Evolutionary conservation across 2,888 invertebrate genomes (phyloP).

Genomic region (Heteropelma amictum): DNA sequence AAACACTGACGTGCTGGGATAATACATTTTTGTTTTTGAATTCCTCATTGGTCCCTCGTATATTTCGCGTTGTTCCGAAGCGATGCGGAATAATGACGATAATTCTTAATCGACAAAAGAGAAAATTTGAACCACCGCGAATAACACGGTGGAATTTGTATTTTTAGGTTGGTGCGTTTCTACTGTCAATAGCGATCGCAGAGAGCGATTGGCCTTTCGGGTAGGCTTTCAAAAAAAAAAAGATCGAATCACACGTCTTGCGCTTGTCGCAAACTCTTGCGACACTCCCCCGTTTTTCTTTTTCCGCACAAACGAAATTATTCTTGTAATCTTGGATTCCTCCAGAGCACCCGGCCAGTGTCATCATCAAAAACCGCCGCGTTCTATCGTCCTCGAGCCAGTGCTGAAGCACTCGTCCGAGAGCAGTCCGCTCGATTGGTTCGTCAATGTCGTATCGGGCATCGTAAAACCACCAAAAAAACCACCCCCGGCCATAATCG

Average conservation of each 20-base stretch:
- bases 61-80: too few species aligned
- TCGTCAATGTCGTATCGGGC: conserved; percentile 54
- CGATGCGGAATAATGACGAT: too few species aligned
- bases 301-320: background rate
- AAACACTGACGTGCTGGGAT: too few species aligned
- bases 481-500: conserved; percentile 58
- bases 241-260: too few species aligned
- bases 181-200: conserved; percentile 58
- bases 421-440: conserved; percentile 58
- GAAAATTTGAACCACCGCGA: too few species aligned
- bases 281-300: too few species aligned
- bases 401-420: conserved; percentile 57
- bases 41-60: too few species aligned
- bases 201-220: conserved; percentile 51
- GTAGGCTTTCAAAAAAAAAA: conserved; percentile 52
- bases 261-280: too few species aligned
- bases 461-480: conserved; percentile 52
- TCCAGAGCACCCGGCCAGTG: conserved; percentile 17
- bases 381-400: conserved; percentile 61
- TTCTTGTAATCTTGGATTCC: conserved; percentile 1
- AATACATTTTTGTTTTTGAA: too few species aligned
- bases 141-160: conserved; percentile 14
- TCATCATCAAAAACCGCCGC: conserved; percentile 51
- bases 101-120: too few species aligned
- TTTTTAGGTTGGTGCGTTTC: conserved; percentile 61